Base-by-base conservation (phyloP, 2,888 invertebrate species). In the Aethes cnicana region DNA sequence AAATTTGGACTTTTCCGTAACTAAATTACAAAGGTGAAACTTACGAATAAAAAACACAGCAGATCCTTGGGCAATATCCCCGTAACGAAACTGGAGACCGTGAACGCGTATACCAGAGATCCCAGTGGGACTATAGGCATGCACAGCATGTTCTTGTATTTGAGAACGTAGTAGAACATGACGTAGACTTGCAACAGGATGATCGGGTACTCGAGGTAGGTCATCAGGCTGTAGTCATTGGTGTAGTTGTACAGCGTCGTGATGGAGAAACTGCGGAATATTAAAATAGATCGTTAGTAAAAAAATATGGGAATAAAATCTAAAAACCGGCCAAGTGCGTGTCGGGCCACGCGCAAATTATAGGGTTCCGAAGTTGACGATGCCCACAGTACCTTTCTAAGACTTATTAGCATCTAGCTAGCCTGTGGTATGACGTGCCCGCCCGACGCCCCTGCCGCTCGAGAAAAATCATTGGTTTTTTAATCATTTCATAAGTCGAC, bases 201-300 rank as follows among this genome's bases (percentile, higher is more conserved):
- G 33, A 96, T 92, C 0, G 96, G 95, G 77, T 96, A 96, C 71
- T 97, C 97, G 91, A 96, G 79, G 67, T 96, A 97, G 0, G 95
- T 94, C 59, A 95, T 83, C 6, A 95, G 61, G 7, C 93, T 91
- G 74, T 96, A 96, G 7, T 90, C 90, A 72, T 94, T 95, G 20
- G 92, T 91, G 63, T 91, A 95, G 76, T 96, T 96, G 80, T 97
- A 97, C 17, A 95, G 92, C 47, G 94, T 92, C 91, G 94, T 95
- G 57, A 95, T 92, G 1, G 95, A 92, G 66, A 95, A 96, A 65
- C 96, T 96, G 85, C 65, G 93, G 90, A 64, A 64, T 25, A 28
- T 5, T 6, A 6, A 1, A 9, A 7, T 11, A 8, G 1, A 33
- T 33, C 16, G 3, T 2, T 28, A 11, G n/a, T n/a, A n/a, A n/a